These are phyloP conservation scores for Conger conger DNA, from an alignment of 2,113 vertebrate species.

Conservation along the genomic window DNA sequence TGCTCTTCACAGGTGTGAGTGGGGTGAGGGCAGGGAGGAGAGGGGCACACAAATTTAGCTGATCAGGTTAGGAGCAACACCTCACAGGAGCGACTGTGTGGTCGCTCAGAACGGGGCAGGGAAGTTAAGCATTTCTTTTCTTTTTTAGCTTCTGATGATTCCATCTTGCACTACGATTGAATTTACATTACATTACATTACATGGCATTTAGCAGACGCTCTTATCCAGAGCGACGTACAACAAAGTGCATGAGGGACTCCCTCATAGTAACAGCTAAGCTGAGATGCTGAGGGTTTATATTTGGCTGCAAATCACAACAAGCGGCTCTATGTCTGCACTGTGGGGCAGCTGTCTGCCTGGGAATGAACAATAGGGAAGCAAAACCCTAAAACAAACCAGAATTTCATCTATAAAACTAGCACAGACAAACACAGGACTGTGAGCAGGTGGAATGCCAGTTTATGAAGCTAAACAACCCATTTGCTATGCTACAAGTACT, in stretches of 20 bases:
- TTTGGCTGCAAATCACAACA: too few relatives aligned
- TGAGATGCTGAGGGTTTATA: too few relatives aligned
- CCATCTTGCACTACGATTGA: not conserved
- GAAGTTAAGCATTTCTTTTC: not conserved
- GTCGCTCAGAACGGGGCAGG: not conserved
- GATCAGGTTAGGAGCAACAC: slow-evolving; percentile 40
- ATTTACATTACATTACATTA: too few relatives aligned
- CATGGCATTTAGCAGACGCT: too few relatives aligned
- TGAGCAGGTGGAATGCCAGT: not conserved
- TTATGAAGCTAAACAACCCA: not conserved
- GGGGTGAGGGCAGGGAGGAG: not conserved
- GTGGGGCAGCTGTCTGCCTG: too few relatives aligned
- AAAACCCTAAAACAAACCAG: not conserved
- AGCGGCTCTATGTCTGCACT: too few relatives aligned
- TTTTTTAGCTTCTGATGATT: not conserved
- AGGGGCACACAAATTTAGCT: slow-evolving; percentile 12
- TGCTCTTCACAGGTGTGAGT: slow-evolving; percentile 31
- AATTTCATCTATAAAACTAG: not conserved
- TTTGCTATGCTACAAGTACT: too few relatives aligned
- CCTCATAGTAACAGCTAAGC: not conserved
- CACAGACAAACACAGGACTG: not conserved
- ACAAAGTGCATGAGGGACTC: not conserved
- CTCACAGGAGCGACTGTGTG: not conserved
- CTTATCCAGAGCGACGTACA: too few relatives aligned
- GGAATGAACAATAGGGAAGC: too few relatives aligned